A percentile compares a stretch with the other conserved stretches of the same genome.
phyloP scores from a whole-genome alignment of 2,797 vertebrate genomes.

The Delichon dasypus region DNA sequence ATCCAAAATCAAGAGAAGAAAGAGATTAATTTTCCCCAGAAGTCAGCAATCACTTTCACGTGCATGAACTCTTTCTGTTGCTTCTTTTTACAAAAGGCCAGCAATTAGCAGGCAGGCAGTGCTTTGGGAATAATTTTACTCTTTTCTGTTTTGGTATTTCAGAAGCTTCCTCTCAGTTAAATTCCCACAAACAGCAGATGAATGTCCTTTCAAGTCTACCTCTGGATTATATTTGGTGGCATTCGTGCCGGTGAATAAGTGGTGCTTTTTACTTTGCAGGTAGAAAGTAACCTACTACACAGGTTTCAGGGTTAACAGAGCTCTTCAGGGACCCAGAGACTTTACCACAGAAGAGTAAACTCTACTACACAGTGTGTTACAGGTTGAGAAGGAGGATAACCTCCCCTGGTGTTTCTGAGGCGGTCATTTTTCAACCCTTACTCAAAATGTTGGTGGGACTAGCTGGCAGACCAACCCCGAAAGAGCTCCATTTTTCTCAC shows the following conservation, averaged over 20 bases:
- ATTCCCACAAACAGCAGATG: not conserved
- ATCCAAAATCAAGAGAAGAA: not conserved
- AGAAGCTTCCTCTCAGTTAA: not conserved
- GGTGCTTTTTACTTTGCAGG: not conserved
- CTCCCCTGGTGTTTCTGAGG: not conserved
- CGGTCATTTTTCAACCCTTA: not conserved
- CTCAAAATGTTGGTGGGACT: not conserved
- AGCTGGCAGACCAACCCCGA: not conserved
- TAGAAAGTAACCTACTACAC: not conserved
- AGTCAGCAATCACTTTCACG: not conserved
- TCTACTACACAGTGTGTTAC: accelerated
- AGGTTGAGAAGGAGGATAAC: not conserved
- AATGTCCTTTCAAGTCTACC: conserved; percentile 2
- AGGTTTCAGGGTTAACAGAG: not conserved
- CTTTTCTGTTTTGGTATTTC: not conserved
- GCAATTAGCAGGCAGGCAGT: not conserved
- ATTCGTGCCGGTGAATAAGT: not conserved
- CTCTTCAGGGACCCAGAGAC: not conserved
- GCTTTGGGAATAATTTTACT: not conserved
- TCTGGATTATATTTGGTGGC: not conserved
- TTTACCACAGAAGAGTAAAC: not conserved
- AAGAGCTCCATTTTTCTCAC: not conserved
- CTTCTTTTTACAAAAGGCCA: not conserved
- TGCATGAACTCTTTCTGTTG: not conserved
- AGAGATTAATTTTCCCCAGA: not conserved